Evolutionary conservation across 2,113 vertebrate species (phyloP), one percentile per base, ranked within the genome.

Genomic region (Anolis carolinensis): DNA sequence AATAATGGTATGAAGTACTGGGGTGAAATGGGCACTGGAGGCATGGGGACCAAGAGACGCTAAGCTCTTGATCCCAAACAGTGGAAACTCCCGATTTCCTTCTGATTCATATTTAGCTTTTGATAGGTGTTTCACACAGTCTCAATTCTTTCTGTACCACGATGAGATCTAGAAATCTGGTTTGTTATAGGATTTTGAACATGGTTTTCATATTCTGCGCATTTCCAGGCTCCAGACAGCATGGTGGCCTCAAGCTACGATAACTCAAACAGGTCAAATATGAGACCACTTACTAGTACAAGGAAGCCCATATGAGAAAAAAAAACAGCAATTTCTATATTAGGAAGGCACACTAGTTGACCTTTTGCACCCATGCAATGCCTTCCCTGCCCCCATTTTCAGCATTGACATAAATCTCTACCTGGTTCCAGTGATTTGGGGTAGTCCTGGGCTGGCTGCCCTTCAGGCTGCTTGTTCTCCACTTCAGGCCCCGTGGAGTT

Each of bases 401-500:
- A 32, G 30, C 79, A 2, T 5, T 0, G 0, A 13, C 70, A 36
- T 52, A 39, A 67, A 73, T 67, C 71, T 96, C 94, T 93, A 99
- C 98, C 98, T 93, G 98, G 97, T 92, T 98, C 98, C 92, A 98
- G 92, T 50, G 97, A 95, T 84, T 96, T 95, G 90, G 97, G 97
- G 94, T 97, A 95, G 82, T 97, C 95, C 79, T 95, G 95, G 1
- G 96, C 95, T 1, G 93, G 96, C 91, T 95, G 97, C 27, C 96
- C 96, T 85, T 97, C 97, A 16, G 93, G 95, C 30, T 96, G 93
- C 90, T 97, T 95, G 86, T 98, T 97, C 92, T 98, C 97, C 4
- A 95, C 75, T 3, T 97, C 94, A 7, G 89, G 89, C 82, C 94
- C 95, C 84, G 97, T 98, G 87, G 96, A 92, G 85, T 96, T 95